Evolutionary conservation across 2,797 vertebrate genomes (phyloP), one percentile per base, ranked within the genome.

Genomic region (Etheostoma nigrum): DNA sequence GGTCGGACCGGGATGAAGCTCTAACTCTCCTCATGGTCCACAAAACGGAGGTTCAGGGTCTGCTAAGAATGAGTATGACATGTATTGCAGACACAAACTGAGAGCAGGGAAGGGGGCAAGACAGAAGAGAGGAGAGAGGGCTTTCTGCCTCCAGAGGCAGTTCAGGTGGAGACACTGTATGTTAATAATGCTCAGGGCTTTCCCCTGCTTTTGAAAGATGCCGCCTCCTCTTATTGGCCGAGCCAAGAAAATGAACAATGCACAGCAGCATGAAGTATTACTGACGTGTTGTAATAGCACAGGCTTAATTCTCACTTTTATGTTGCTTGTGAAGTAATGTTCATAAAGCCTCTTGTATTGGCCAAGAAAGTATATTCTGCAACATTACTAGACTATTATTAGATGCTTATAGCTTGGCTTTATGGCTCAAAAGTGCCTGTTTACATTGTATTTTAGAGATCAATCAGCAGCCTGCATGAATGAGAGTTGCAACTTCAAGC

Each of bases 191-290:
- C 70, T 85, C 72, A 75, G 75, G 89, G 79, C 79, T 88, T 85
- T 64, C 75, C 80, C 69, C 61, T 45, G 51, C 49, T 81, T 92
- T 93, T 88, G 86, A 90, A 93, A 83, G 78, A 90, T 55, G 65
- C 86, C 8, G 23, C 55, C 74, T 80, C 14, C 74, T 89, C 71
- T 59, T 18, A 91, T 89, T 91, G 87, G 91, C 57, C 15, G 4
- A 54, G 19, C 48, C 57, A 8, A 5, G 18, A 76, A 61, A 45
- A 61, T 36, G 80, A 91, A 83, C 84, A 48, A 81, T 65, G 67
- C 55, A 45, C 61, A 1, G 40, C 44, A 52, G 74, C 54, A 13
- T 27, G 59, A 70, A 69, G 72, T 62, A 61, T 74, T 71, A 59
- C 68, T 47, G 70, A 62, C 2, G 44, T 65, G 67, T 74, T 72